Conservation (phyloP, 2,888 invertebrate genomes). For the Chrysotoxum bicinctum region DNA sequence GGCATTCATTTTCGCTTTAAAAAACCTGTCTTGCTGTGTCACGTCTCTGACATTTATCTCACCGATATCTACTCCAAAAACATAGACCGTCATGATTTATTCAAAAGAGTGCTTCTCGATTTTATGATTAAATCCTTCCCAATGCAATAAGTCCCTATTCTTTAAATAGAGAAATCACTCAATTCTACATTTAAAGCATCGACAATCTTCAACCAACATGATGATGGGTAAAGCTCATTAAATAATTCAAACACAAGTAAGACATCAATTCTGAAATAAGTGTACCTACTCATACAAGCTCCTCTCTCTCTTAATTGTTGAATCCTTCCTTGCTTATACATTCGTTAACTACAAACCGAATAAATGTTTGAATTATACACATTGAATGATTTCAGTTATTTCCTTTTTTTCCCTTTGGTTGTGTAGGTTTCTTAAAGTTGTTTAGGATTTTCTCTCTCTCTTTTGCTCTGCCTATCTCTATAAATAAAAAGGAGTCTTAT, state of each 20-base stretch:
- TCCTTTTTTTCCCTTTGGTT: background rate
- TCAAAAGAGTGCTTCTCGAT: too few species aligned
- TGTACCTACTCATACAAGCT: background rate
- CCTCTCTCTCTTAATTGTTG: conserved; percentile 45
- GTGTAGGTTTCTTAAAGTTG: conserved; percentile 1
- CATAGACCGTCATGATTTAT: too few species aligned
- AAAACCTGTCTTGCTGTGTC: too few species aligned
- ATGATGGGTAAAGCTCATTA: conserved; percentile 18
- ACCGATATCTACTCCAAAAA: too few species aligned
- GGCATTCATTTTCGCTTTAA: too few species aligned
- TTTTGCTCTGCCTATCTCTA: background rate
- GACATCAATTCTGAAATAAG: background rate
- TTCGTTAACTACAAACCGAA: conserved; percentile 53
- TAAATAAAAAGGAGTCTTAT: conserved; percentile 10
- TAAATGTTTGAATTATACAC: conserved; percentile 49
- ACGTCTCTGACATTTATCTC: too few species aligned
- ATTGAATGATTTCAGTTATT: conserved; percentile 57
- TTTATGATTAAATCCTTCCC: too few species aligned
- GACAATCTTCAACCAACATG: background rate
- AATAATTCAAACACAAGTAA: conserved; percentile 24
- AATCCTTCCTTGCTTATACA: conserved; percentile 43
- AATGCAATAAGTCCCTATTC: too few species aligned
- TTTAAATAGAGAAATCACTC: too few species aligned
- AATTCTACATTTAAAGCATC: too few species aligned
- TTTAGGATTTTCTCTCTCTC: background rate